Conservation (phyloP, 2,797 vertebrate genomes). For the Poecilia velifera region DNA sequence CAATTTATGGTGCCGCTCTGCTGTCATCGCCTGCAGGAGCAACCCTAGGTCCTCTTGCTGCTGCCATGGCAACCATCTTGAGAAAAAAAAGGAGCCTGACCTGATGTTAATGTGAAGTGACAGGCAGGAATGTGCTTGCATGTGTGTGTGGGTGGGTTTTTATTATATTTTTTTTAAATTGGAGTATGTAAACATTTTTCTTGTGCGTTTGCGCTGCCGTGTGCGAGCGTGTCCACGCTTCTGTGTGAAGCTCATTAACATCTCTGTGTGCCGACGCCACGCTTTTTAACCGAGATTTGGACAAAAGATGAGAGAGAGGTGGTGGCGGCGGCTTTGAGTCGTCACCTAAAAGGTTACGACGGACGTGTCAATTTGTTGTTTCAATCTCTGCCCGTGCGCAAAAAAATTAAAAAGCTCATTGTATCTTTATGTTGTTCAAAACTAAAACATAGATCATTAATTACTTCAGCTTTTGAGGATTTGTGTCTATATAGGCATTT, state of each 20-base stretch:
- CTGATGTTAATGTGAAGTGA: constrained; percentile 77
- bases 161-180: constrained; percentile 23
- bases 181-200: constrained; percentile 39
- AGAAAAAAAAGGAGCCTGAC: constrained; percentile 63
- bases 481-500: not conserved
- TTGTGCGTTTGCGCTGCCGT: constrained; percentile 20
- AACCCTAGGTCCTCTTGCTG: constrained; percentile 55
- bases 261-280: constrained; percentile 53
- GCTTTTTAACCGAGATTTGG: constrained; percentile 59
- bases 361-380: constrained; percentile 4
- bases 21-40: constrained; percentile 55
- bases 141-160: constrained; percentile 17
- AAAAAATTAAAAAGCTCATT: not conserved
- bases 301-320: constrained; percentile 41
- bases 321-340: constrained; percentile 18
- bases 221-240: constrained; percentile 35
- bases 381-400: not conserved
- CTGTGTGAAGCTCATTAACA: constrained; percentile 69
- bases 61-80: constrained; percentile 77
- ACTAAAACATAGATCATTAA: constrained; percentile 23
- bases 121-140: constrained; percentile 61
- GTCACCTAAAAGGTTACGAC: constrained; percentile 20
- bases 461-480: not conserved
- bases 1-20: constrained; percentile 49
- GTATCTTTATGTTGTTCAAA: not conserved